Evolutionary conservation across 2,797 vertebrate genomes (phyloP).

Genomic region (Peromyscus melanophrys): DNA sequence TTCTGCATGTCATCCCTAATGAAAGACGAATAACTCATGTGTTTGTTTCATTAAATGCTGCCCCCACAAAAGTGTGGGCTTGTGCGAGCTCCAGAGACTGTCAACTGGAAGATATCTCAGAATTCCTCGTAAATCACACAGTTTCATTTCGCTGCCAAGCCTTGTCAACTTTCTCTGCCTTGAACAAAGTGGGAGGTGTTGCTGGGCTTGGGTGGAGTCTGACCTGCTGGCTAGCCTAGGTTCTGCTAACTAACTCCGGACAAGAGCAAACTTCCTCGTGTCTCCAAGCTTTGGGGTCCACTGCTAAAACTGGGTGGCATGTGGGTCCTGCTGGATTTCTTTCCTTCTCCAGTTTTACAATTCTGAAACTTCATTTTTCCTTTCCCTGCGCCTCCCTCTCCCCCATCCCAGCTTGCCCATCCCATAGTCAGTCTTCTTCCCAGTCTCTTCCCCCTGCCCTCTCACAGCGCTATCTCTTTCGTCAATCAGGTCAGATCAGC

Average conservation of each 20-base stretch:
- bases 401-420: neutral
- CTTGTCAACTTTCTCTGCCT: constrained; percentile 81
- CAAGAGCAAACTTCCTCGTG: neutral
- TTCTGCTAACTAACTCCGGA: neutral
- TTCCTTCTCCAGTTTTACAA: neutral
- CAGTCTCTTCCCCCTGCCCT: neutral
- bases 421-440: neutral
- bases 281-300: constrained; percentile 1
- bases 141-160: constrained; percentile 85
- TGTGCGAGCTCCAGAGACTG: constrained; percentile 78
- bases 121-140: constrained; percentile 87
- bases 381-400: constrained; percentile 58
- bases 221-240: neutral
- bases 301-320: neutral
- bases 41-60: constrained; percentile 77
- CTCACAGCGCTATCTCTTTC: constrained; percentile 21
- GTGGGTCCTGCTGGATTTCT: neutral
- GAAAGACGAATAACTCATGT: constrained; percentile 65
- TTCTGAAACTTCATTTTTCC: constrained; percentile 73
- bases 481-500: constrained; percentile 77
- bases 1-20: constrained; percentile 15
- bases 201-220: constrained; percentile 13
- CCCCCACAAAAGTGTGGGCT: constrained; percentile 77
- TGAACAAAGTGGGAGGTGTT: constrained; percentile 49
- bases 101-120: constrained; percentile 85